These are phyloP conservation scores for Panagrolaimus sp. DNA, from an alignment of 1,140 invertebrate species.

Conservation along the genomic window DNA sequence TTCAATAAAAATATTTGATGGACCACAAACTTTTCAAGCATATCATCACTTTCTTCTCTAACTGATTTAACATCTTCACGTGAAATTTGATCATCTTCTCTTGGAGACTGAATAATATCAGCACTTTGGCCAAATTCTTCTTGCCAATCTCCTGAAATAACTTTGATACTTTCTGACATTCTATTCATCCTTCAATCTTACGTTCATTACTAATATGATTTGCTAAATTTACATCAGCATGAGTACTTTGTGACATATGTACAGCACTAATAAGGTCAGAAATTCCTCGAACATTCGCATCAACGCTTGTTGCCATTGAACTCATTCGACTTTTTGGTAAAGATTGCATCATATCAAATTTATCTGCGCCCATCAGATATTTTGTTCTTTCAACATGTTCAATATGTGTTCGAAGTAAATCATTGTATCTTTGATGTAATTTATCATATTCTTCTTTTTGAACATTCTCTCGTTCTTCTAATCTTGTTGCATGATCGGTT, in stretches of 20 bases:
- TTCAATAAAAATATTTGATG: background rate
- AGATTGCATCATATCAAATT: slow-evolving; percentile 59
- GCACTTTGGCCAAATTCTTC: slow-evolving; percentile 52
- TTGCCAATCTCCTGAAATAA: slow-evolving; percentile 43
- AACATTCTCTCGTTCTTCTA: slow-evolving; percentile 78
- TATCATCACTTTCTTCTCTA: slow-evolving; percentile 26
- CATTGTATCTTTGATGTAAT: slow-evolving; percentile 78
- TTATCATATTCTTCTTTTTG: slow-evolving; percentile 75
- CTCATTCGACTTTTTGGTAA: slow-evolving; percentile 39
- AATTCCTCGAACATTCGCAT: slow-evolving; percentile 56
- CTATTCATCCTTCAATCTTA: slow-evolving; percentile 7
- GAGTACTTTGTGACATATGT: slow-evolving; percentile 58
- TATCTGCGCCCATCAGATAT: slow-evolving; percentile 66
- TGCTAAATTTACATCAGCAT: slow-evolving; percentile 56
- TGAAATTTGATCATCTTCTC: slow-evolving; percentile 35
- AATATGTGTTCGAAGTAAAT: slow-evolving; percentile 87
- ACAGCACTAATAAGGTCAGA: slow-evolving; percentile 53
- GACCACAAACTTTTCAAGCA: slow-evolving; percentile 1
- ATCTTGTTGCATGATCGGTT: slow-evolving; percentile 78
- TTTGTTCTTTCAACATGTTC: slow-evolving; percentile 98
- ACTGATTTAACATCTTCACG: slow-evolving; percentile 21
- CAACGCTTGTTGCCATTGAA: slow-evolving; percentile 57
- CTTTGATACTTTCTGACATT: too few relatives aligned
- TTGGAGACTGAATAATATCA: slow-evolving; percentile 45
- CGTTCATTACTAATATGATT: slow-evolving; percentile 58